phyloP scores from a whole-genome alignment of 2,888 invertebrate species.

The Epinotia brunnichana region DNA sequence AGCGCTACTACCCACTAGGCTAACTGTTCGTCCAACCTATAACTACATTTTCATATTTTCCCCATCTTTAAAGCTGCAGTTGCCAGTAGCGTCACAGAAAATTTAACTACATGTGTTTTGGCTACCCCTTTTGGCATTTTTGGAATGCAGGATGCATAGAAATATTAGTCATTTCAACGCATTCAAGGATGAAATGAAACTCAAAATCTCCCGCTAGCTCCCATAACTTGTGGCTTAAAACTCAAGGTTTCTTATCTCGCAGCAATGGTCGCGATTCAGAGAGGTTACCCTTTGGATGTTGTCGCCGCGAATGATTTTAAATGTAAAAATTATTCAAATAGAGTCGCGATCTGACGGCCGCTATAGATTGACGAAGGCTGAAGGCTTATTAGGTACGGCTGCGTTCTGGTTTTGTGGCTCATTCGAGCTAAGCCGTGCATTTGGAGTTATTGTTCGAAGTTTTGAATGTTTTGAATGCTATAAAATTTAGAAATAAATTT shows the following conservation, averaged over 20 bases:
- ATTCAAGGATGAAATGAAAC: too few species aligned
- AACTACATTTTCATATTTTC: too few species aligned
- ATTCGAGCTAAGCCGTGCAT: constrained; percentile 21
- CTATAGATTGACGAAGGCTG: constrained; percentile 71
- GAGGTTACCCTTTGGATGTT: constrained; percentile 83
- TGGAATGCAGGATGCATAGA: too few species aligned
- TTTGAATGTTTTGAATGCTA: background rate
- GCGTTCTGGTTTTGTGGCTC: constrained; percentile 17
- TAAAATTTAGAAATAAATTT: too few species aligned
- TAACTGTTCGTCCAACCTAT: too few species aligned
- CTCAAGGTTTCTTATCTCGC: constrained; percentile 76
- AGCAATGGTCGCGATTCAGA: constrained; percentile 80
- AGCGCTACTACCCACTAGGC: too few species aligned
- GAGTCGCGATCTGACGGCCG: constrained; percentile 72
- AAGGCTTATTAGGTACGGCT: constrained; percentile 61
- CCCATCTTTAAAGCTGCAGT: too few species aligned
- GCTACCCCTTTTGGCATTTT: too few species aligned
- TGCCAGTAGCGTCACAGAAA: too few species aligned
- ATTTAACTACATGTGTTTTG: too few species aligned
- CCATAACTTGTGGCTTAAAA: constrained; percentile 49
- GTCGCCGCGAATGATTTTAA: constrained; percentile 83
- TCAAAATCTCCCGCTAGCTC: constrained; percentile 29
- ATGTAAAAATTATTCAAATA: constrained; percentile 84
- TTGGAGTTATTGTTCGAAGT: constrained; percentile 26
- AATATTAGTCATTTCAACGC: too few species aligned